Conservation (phyloP, 2,113 vertebrate genomes). For the Synodontis membranacea region DNA sequence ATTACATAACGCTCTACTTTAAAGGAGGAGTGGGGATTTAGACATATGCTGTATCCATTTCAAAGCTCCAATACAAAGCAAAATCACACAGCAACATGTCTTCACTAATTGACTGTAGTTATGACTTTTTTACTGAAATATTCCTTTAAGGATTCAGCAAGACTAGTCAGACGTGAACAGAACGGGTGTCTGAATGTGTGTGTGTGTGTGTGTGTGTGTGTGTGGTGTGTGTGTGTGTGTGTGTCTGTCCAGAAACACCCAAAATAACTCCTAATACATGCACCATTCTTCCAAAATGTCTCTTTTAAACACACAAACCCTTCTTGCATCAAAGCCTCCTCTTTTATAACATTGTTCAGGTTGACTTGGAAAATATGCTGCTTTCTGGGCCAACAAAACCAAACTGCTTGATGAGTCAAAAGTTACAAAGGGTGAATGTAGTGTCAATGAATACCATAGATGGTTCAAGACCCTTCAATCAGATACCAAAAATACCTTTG, state of each 20-base stretch:
- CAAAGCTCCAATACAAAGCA: background rate
- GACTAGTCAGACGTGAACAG: background rate
- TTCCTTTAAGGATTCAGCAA: background rate
- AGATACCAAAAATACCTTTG: slow-evolving; percentile 47
- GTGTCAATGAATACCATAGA: slow-evolving; percentile 43
- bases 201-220: background rate
- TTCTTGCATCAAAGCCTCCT: slow-evolving; percentile 38
- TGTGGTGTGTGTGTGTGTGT: background rate
- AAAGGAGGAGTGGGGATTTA: background rate
- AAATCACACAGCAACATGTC: background rate
- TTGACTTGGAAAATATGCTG: slow-evolving; percentile 50
- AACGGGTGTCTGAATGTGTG: background rate
- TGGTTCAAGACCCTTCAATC: slow-evolving; percentile 33
- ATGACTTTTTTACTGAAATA: background rate
- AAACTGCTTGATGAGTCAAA: slow-evolving; percentile 30
- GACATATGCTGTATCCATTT: background rate
- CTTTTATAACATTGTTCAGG: slow-evolving; percentile 46
- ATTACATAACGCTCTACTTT: background rate
- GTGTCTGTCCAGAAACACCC: slow-evolving; percentile 6
- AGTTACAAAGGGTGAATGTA: slow-evolving; percentile 18
- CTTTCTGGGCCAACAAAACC: slow-evolving; percentile 40
- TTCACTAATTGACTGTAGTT: background rate
- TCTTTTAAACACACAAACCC: slow-evolving; percentile 39
- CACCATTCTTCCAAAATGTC: slow-evolving; percentile 31
- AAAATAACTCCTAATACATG: slow-evolving; percentile 47